These are phyloP conservation scores for Trochalopteron elliotii DNA, from an alignment of 2,113 vertebrate genomes.

Conservation along the genomic window DNA sequence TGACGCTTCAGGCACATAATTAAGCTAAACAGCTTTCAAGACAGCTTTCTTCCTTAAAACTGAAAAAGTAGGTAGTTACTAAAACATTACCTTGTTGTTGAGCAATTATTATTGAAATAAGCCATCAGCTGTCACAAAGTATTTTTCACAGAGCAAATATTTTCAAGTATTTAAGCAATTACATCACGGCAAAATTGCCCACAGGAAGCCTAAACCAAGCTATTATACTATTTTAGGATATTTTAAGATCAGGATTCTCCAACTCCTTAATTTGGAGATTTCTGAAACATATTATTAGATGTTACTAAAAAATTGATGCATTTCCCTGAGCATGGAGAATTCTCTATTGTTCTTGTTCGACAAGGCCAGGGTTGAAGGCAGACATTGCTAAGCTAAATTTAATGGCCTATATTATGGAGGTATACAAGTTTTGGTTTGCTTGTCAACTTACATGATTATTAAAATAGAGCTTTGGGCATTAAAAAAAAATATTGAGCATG, in stretches of 20 bases:
- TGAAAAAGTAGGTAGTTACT: neutral
- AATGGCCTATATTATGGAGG: neutral
- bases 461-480: neutral
- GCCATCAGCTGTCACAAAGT: neutral
- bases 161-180: slow-evolving; percentile 7
- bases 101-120: slow-evolving; percentile 14
- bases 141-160: slow-evolving; percentile 7
- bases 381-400: neutral
- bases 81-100: neutral
- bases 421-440: neutral
- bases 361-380: neutral
- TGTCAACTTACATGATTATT: neutral
- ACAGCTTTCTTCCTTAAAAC: slow-evolving; percentile 1
- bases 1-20: neutral
- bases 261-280: neutral
- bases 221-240: neutral
- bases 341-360: neutral
- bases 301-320: neutral
- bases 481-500: neutral
- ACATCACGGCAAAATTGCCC: neutral
- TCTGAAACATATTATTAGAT: neutral
- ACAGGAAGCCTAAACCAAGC: neutral
- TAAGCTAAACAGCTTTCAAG: neutral
- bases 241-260: neutral
- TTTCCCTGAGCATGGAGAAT: neutral